Evolutionary conservation across 53 echinoderm and acorn worm species (phyloP), one percentile per base, ranked within the genome.

Genomic region (Apostichopus leukothele): DNA sequence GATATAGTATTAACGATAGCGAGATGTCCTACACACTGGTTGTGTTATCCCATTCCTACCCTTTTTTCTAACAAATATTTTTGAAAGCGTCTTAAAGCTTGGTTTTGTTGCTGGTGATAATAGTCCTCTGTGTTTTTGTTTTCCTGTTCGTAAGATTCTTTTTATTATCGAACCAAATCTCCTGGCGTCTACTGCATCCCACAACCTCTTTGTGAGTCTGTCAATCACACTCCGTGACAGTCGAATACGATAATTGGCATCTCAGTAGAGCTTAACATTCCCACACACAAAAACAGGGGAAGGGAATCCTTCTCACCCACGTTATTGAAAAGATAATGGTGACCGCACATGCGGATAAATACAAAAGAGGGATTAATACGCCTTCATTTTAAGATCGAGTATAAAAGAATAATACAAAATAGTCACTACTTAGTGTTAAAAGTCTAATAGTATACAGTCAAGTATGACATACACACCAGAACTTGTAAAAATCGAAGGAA

Each of bases 211-310:
- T 68, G 50, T 68, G 67, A 19, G 19, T 9, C 68, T 86, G 67
- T 86, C 73, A 86, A 68, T 71, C 86, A 81, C n/a, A 5, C 21
- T 14, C 54, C 18, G 55, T 81, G 54, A 57, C 54, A 81, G 81
- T 54, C 5, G 4, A 14, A 81, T 5, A 7, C 3, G 12, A 54
- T 81, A 81, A 81, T 81, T 81, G 81, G n/a, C 81, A 81, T 81
- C 20, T 53, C 81, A 22, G 51, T 18, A 5, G 18, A 71, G 6
- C 71, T n/a, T n/a, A 14, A 71, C 39, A 39, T 39, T 39, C 39
- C 39, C 39, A 39, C 39, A 39, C 39, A 39, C 39, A 39, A 39
- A 39, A 39, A 39, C 13, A 63, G 12, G 16, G 11, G 11, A 63
- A 11, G 12, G 16, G 63, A 16, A 63, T 13, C 63, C 11, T 11